These are phyloP conservation scores for Acromyrmex charruanus DNA, from an alignment of 1,140 invertebrate species.

Conservation along the genomic window DNA sequence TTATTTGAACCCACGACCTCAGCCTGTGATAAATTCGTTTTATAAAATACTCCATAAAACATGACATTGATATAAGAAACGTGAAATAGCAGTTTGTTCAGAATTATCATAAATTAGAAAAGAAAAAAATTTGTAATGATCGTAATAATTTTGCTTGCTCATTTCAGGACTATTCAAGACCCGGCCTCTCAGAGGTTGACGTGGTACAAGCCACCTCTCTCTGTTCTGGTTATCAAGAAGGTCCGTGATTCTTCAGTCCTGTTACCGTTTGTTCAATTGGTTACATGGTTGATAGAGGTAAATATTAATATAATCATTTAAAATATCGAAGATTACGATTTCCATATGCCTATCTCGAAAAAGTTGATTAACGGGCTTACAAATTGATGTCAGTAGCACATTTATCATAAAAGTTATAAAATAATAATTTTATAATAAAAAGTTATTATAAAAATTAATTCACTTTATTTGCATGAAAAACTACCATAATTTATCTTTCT, in stretches of 20 bases:
- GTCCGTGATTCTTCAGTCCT: slow-evolving; percentile 96
- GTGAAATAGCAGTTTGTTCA: background rate
- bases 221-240: slow-evolving; percentile 98
- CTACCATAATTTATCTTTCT: background rate
- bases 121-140: background rate
- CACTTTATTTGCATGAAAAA: background rate
- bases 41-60: background rate
- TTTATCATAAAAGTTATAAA: background rate
- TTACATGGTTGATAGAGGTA: slow-evolving; percentile 97
- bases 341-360: background rate
- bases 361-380: background rate
- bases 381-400: background rate
- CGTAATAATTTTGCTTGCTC: background rate
- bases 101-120: slow-evolving; percentile 6
- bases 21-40: slow-evolving; percentile 17
- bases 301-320: slow-evolving; percentile 59
- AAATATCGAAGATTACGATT: background rate
- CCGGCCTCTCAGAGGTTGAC: slow-evolving; percentile 97
- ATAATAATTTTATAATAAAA: background rate
- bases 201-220: slow-evolving; percentile 98
- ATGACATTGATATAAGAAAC: too few relatives aligned
- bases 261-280: slow-evolving; percentile 96
- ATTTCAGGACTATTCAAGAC: slow-evolving; percentile 97
- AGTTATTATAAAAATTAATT: background rate
- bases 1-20: slow-evolving; percentile 62